A percentile compares a stretch with the other conserved stretches of the same genome.
These are phyloP conservation scores for Sipha flava DNA, from an alignment of 1,140 invertebrate species.

Conservation along the genomic window DNA sequence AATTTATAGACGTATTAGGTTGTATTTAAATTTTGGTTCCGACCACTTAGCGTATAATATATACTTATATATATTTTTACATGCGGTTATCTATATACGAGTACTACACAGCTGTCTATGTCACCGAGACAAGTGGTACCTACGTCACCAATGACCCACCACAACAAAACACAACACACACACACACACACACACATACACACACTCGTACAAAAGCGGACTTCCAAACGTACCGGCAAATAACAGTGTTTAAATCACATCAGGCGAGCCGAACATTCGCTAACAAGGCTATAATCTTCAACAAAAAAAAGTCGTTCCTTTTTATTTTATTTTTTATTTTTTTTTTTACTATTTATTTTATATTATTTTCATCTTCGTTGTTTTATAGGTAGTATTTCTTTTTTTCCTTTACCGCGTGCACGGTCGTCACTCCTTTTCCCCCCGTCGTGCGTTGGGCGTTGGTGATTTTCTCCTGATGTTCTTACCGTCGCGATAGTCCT, in stretches of 20 bases:
- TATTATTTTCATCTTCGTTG: background rate
- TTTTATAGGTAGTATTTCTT: background rate
- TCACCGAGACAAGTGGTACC: background rate
- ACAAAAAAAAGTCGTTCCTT: background rate
- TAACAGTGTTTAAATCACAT: conserved; percentile 28
- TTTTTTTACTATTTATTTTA: background rate
- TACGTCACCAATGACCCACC: background rate
- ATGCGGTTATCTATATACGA: background rate
- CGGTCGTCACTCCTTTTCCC: background rate
- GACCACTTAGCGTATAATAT: background rate
- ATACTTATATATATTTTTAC: background rate
- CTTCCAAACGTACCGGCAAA: conserved; percentile 3
- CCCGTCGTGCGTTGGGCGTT: no score
- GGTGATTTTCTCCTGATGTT: no score
- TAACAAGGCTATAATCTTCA: conserved; percentile 25
- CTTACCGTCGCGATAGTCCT: background rate
- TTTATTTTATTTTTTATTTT: background rate
- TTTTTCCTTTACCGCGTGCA: background rate
- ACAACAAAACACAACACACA: background rate
- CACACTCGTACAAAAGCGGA: background rate
- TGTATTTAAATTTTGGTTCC: background rate
- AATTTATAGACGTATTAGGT: background rate
- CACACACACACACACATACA: background rate
- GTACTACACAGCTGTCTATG: background rate
- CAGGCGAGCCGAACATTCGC: conserved; percentile 7